Conservation (phyloP, 2,888 invertebrate genomes). For the Ophion slaviceki region DNA sequence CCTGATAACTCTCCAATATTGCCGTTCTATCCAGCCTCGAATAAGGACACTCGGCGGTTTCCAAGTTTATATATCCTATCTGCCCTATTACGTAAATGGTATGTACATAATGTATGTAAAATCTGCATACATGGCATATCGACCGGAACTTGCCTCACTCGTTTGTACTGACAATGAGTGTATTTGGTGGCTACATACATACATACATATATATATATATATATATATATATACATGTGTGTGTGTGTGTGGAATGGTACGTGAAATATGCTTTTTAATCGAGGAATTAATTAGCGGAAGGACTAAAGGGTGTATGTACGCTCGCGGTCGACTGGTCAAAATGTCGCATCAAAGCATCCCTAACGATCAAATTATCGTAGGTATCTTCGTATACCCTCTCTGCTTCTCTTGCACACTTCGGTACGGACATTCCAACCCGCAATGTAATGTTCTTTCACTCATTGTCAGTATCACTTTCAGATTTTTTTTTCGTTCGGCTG, state of each 20-base stretch:
- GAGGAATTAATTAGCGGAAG: constrained; percentile 61
- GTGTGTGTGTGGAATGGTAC: too few relatives aligned
- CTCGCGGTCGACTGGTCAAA: constrained; percentile 67
- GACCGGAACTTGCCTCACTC: background rate
- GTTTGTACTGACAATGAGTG: background rate
- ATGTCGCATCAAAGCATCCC: constrained; percentile 71
- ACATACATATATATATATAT: too few relatives aligned
- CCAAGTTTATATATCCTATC: background rate
- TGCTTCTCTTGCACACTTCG: background rate
- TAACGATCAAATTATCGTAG: constrained; percentile 74
- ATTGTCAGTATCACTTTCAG: background rate
- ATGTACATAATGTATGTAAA: background rate
- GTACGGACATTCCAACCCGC: background rate
- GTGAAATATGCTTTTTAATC: constrained; percentile 46
- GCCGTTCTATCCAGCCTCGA: background rate
- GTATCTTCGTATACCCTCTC: constrained; percentile 47
- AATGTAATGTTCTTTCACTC: background rate
- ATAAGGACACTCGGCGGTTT: background rate
- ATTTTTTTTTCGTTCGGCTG: background rate
- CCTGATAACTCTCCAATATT: background rate
- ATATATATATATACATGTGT: too few relatives aligned
- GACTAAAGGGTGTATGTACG: constrained; percentile 17
- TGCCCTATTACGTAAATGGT: background rate
- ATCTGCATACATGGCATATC: background rate
- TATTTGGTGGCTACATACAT: background rate